Evolutionary conservation across 2,888 invertebrate genomes (phyloP).

Genomic region (Caenorhabditis sp.): DNA sequence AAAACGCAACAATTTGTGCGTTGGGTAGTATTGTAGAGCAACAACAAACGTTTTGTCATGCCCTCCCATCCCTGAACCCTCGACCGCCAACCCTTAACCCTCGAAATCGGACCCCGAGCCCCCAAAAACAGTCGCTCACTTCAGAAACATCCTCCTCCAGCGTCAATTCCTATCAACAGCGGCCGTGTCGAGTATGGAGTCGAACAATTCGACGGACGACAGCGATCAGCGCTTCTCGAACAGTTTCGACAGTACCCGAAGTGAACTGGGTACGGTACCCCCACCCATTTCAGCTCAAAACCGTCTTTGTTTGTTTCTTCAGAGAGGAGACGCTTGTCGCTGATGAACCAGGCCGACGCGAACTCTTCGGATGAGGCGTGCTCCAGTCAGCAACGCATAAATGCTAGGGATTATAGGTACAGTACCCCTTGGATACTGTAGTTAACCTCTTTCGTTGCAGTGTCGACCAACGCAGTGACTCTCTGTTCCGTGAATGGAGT

Average conservation of each 20-base stretch:
- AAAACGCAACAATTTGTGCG: constrained; percentile 53
- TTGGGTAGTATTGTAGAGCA: background rate
- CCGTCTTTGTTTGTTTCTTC: too few species aligned
- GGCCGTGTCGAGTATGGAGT: constrained; percentile 62
- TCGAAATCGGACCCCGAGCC: background rate
- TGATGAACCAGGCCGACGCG: constrained; percentile 52
- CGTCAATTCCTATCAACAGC: constrained; percentile 66
- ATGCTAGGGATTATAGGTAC: constrained; percentile 61
- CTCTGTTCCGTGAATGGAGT: constrained; percentile 64
- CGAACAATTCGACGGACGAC: constrained; percentile 62
- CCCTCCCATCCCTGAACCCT: background rate
- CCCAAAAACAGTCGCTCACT: background rate
- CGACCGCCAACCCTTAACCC: background rate
- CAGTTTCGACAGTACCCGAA: constrained; percentile 62
- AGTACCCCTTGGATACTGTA: too few species aligned
- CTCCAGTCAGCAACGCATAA: constrained; percentile 22
- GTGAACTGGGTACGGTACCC: constrained; percentile 66
- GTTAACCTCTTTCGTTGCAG: constrained; percentile 29
- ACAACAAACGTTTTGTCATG: constrained; percentile 20
- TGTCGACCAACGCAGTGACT: constrained; percentile 62
- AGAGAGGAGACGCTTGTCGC: constrained; percentile 62
- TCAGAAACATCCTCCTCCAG: constrained; percentile 64
- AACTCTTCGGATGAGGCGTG: constrained; percentile 54
- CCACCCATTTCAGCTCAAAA: too few species aligned
- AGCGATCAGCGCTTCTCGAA: constrained; percentile 63